Base-by-base conservation (phyloP, 1,140 invertebrate genomes). In the Tyrophagus putrescentiae region DNA sequence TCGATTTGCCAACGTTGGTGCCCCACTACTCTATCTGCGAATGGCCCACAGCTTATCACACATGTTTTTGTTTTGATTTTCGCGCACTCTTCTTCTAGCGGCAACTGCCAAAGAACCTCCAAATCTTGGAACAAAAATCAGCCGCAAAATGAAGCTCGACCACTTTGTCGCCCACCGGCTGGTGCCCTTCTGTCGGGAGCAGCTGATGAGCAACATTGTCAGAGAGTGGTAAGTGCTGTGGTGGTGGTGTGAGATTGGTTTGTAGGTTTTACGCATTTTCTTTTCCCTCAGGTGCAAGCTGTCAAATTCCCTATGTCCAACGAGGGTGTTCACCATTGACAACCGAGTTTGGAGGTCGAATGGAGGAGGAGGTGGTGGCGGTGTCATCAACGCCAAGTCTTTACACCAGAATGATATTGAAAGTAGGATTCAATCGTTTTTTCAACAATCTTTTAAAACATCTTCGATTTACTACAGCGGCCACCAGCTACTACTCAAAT, bases 1-100 rank as follows among this genome's bases (percentile, higher is more conserved):
- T n/a, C n/a, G n/a, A n/a, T n/a, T n/a, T n/a, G n/a, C n/a, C n/a
- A n/a, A n/a, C n/a, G n/a, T n/a, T n/a, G n/a, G n/a, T n/a, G n/a
- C n/a, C n/a, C n/a, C n/a, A 39, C 13, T 48, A 48, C 45, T 21
- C 31, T 29, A 7, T 48, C 21, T 48, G 45, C 31, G 45, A 48
- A 21, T 18, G 18, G 18, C 18, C 23, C 23, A 9, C 21, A 18
- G 7, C 21, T 21, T 48, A n/a, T n/a, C n/a, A n/a, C 45, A 48
- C 45, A 48, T 48, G 45, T 6, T 6, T 48, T 48, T 48, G 45
- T 48, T 48, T 48, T 48, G 45, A 48, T 48, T 21, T 48, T 21
- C 21, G 21, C 13, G 13, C 13, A 21, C 21, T 13, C 13, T 21
- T 13, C 36, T 39, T 39, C 36, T 13, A 13, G 13, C 21, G 36